Percentiles rank a stretch among this genome's conserved stretches.
These are phyloP conservation scores for Prenolepis imparis DNA, from an alignment of 2,888 invertebrate species.

Conservation along the genomic window DNA sequence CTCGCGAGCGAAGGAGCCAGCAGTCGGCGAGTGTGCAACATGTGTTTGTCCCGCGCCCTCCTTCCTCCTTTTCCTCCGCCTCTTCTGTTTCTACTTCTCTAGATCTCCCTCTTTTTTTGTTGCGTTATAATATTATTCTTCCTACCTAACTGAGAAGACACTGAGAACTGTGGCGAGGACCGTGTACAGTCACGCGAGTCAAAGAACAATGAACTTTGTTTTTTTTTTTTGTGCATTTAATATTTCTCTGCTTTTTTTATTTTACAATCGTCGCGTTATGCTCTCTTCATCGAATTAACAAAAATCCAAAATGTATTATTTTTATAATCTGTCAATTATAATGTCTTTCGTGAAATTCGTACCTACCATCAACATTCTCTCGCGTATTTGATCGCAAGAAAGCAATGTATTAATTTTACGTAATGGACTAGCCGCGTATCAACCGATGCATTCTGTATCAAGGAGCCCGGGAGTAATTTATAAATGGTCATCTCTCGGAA, in stretches of 20 bases:
- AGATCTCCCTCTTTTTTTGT: conserved; percentile 57
- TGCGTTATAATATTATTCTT: conserved; percentile 79
- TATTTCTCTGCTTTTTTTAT: neutral
- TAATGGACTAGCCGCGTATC: conserved; percentile 49
- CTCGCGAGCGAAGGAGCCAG: conserved; percentile 55
- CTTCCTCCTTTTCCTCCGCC: conserved; percentile 63
- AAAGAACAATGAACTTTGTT: conserved; percentile 16
- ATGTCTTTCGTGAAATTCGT: neutral
- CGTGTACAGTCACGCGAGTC: conserved; percentile 40
- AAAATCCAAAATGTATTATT: neutral
- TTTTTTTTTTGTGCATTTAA: neutral
- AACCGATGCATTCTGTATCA: conserved; percentile 56
- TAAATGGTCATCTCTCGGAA: conserved; percentile 81
- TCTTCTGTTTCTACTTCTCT: conserved; percentile 56
- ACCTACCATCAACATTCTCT: conserved; percentile 22
- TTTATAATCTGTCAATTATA: neutral
- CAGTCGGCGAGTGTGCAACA: conserved; percentile 83
- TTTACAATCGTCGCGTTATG: neutral
- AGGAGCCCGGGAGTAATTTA: conserved; percentile 77
- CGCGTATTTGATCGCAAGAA: conserved; percentile 12
- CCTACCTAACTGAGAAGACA: conserved; percentile 64
- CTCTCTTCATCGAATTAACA: neutral
- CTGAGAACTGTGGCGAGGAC: conserved; percentile 70
- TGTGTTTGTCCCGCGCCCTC: conserved; percentile 83
- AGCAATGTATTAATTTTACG: conserved; percentile 52